phyloP scores from a whole-genome alignment of 2,888 invertebrate genomes.

The Helobdella robusta region DNA sequence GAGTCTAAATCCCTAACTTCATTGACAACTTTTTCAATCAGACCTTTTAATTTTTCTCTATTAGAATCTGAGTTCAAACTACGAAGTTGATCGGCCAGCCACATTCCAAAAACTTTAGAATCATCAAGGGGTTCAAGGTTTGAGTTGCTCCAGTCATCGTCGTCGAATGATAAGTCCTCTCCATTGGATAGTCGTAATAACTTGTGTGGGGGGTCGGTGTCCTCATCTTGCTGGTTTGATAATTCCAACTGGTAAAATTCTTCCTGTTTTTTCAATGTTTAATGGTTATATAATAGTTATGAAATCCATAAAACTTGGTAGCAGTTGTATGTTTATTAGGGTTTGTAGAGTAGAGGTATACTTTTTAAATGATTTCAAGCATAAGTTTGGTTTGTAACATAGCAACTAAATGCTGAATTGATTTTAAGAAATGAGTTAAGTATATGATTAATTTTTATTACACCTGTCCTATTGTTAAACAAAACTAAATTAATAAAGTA shows the following conservation, averaged over 20 bases:
- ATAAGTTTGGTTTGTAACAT: no score
- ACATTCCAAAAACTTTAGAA: conserved; percentile 9
- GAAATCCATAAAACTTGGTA: no score
- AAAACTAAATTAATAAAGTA: no score
- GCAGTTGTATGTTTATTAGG: no score
- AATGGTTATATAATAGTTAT: no score
- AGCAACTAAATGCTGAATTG: no score
- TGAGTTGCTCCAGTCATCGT: background rate
- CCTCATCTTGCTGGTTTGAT: background rate
- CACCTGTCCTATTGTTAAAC: no score
- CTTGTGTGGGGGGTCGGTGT: background rate
- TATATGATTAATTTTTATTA: no score
- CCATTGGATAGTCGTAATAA: background rate
- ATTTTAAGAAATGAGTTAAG: no score
- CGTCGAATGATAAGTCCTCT: background rate
- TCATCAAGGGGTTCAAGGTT: background rate
- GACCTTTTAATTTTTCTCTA: conserved; percentile 16
- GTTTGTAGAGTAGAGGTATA: no score
- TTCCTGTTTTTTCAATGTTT: no score
- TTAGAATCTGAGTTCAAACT: background rate
- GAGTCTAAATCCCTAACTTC: background rate
- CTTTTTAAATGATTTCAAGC: no score
- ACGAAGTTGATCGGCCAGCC: background rate
- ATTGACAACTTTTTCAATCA: conserved; percentile 5
- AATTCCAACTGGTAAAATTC: background rate